Percentiles rank a stretch among this genome's conserved stretches.
phyloP scores from a whole-genome alignment of 37 sponge, comb jelly and placozoan species.

The Chondrosia reniformis region DNA sequence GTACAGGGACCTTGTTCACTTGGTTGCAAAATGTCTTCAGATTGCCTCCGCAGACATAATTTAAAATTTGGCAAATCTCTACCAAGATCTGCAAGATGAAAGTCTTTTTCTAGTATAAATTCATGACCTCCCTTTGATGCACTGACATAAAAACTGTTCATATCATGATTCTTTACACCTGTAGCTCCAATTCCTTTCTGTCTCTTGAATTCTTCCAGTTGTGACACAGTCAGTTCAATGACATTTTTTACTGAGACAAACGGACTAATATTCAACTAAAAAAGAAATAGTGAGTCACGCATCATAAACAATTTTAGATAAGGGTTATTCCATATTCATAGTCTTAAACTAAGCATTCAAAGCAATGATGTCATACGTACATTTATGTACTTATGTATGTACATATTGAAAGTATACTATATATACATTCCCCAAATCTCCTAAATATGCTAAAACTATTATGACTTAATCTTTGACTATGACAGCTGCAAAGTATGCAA shows the following conservation, averaged over 20 bases:
- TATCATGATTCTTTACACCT: slow-evolving; percentile 28
- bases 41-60: slow-evolving; percentile 2
- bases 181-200: slow-evolving; percentile 22
- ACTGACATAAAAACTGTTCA: slow-evolving; percentile 53
- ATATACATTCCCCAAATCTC: too few relatives aligned
- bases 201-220: slow-evolving; percentile 43
- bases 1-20: slow-evolving; percentile 15
- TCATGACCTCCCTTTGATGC: slow-evolving; percentile 8
- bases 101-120: background rate
- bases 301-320: background rate
- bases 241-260: slow-evolving; percentile 43
- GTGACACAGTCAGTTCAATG: slow-evolving; percentile 40
- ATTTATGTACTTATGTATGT: too few relatives aligned
- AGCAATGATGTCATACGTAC: background rate
- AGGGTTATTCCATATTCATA: background rate
- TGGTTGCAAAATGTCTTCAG: background rate
- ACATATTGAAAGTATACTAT: too few relatives aligned
- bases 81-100: background rate
- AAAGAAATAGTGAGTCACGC: background rate
- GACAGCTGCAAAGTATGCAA: too few relatives aligned
- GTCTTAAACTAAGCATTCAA: background rate
- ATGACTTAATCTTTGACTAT: too few relatives aligned
- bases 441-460: too few relatives aligned
- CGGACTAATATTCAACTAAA: slow-evolving; percentile 42
- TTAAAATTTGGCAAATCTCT: slow-evolving; percentile 1